Evolutionary conservation across 2,113 vertebrate species (phyloP).

Genomic region (Vulpes lagopus): DNA sequence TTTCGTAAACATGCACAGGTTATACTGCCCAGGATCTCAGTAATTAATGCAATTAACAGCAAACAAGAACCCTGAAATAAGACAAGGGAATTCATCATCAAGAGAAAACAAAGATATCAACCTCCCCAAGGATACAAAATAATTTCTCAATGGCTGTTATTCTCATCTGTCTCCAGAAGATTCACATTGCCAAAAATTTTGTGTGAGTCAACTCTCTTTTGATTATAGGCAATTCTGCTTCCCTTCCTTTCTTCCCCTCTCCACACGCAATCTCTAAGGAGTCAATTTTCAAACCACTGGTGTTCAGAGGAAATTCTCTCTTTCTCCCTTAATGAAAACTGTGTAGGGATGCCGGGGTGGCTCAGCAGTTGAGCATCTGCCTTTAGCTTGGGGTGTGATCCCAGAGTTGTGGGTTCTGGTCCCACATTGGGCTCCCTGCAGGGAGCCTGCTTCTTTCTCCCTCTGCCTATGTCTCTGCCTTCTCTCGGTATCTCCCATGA

Average conservation of each 20-base stretch:
- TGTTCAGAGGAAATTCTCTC: background rate
- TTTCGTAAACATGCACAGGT: background rate
- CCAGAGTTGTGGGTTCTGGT: too few species aligned
- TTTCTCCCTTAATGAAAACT: background rate
- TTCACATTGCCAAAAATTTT: background rate
- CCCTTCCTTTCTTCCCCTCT: background rate
- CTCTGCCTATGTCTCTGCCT: too few species aligned
- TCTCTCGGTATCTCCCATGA: too few species aligned
- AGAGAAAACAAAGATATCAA: constrained; percentile 13
- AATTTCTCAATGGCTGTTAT: background rate
- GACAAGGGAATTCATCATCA: background rate
- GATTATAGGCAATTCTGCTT: constrained; percentile 42
- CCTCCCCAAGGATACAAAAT: background rate
- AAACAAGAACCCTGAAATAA: constrained; percentile 14
- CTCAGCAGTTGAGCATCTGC: too few species aligned
- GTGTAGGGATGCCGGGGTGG: background rate
- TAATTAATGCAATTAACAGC: background rate
- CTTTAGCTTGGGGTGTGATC: too few species aligned
- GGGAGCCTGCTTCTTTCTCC: too few species aligned
- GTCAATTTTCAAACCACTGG: constrained; percentile 20
- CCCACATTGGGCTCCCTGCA: too few species aligned
- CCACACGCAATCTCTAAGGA: background rate
- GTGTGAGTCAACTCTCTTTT: background rate
- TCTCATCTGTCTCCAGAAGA: background rate
- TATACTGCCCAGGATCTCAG: background rate